Evolutionary conservation across 2,797 vertebrate species (phyloP), one percentile per base, ranked within the genome.

Genomic region (Erpetoichthys calabaricus): DNA sequence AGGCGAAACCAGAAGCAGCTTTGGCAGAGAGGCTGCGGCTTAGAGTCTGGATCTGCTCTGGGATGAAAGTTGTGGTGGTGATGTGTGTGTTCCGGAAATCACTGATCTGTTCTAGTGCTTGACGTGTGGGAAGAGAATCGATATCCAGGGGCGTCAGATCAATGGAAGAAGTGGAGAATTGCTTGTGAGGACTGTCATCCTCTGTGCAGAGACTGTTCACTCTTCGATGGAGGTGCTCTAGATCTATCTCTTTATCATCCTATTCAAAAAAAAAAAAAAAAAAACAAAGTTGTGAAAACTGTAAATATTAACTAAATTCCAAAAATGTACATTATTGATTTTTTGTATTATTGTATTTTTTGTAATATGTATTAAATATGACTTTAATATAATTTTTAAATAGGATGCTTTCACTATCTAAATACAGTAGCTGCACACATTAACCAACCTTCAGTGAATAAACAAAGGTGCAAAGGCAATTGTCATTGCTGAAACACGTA

Each of bases 1-100:
- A 99, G 70, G 93, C 88, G 73, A 99, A 98, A 60, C 95, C 94
- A 44, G 92, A 93, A 53, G 91, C 92, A 3, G 95, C 93, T 84
- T 99, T 99, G 76, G 95, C 91, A 10, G 95, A 98, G 63, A 99
- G 86, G 63, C 85, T 98, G 73, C 95, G 95, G 81, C 95, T 97
- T 72, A 99, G 91, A 83, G 95, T 99, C 86, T 99, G 95, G 87
- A 98, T 99, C 86, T 98, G 94, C 78, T 99, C 95, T 41, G 95
- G 95, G 82, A 99, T 99, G 83, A 99, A 99, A 78, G 95, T 99
- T 69, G 95, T 99, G 69, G 95, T 99, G 73, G 95, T 98, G 80
- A 99, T 99, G 78, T 99, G 95, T 70, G 95, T 99, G 86, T 99
- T 99, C 76, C 95, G 94, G 88, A 99, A 99, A 79, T 99, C 95